Evolutionary conservation across 2,797 vertebrate species (phyloP), one percentile per base, ranked within the genome.

Genomic region (Lacerta viridis): DNA sequence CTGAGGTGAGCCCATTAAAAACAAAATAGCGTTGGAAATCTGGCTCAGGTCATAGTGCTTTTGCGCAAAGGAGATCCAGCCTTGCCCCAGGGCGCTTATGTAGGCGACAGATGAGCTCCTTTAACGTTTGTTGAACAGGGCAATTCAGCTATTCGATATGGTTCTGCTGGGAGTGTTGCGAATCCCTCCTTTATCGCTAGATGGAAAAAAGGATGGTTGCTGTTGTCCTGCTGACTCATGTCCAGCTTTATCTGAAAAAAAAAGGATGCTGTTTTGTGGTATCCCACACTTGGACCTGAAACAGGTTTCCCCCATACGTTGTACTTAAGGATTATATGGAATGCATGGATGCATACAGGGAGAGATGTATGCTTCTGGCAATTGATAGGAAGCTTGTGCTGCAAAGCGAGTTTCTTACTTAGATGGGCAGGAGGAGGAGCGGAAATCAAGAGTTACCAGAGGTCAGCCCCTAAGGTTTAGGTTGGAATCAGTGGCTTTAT

Each of bases 401-500:
- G 69, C 36, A 72, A 72, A 61, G 20, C 9, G 23, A 81, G n/a
- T 18, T 41, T 68, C 25, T 11, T 10, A 36, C 25, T 7, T 39
- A 69, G 80, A n/a, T 69, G 46, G n/a, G 39, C 15, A 68, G 55
- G 8, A 80, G 33, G 33, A 61, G 7, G 17, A 23, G 36, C 11
- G 15, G 43, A 29, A 64, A 43, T 74, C 15, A 17, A 61, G 27
- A 33, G 72, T 50, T 76, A 3, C 43, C 13, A 82, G 79, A 82
- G 69, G 71, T 46, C 39, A 46, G 39, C 39, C 39, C 3, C 1
- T 25, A 46, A 72, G 75, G 46, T 43, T 50, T 76, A 55, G 25
- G 68, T 20, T 85, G 36, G 66, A 80, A 10, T 64, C 66, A 80
- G 66, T 50, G 43, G n/a, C 25, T 89, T 89, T 66, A 6, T 46